Conservation (phyloP, 2,113 vertebrate species). For the Xyliphius kryptos region DNA sequence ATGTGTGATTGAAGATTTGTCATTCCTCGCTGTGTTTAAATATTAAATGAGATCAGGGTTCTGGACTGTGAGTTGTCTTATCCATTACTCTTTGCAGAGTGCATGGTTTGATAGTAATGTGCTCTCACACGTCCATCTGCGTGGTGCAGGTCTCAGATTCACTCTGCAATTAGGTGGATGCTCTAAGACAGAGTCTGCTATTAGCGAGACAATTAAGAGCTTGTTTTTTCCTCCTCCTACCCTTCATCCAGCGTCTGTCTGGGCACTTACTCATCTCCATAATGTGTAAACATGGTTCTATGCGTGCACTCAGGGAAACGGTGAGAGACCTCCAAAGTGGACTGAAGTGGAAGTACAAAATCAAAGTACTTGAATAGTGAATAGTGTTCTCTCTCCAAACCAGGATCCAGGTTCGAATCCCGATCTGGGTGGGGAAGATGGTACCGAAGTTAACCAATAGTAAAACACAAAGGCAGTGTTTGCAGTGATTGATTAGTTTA, state of each 20-base stretch:
- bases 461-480: too few species aligned
- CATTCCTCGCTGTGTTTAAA: background rate
- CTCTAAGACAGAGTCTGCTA: conserved; percentile 55
- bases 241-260: background rate
- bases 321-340: background rate
- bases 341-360: background rate
- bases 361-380: too few species aligned
- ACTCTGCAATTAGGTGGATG: conserved; percentile 46
- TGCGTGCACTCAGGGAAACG: background rate
- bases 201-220: conserved; percentile 64
- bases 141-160: conserved; percentile 21
- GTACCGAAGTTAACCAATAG: too few species aligned
- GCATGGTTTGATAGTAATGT: conserved; percentile 16
- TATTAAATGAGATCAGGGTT: background rate
- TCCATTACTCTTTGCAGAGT: background rate
- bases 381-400: too few species aligned
- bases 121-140: conserved; percentile 29
- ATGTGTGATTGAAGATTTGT: background rate
- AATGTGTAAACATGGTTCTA: background rate
- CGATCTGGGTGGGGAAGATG: too few species aligned
- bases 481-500: too few species aligned
- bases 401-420: too few species aligned
- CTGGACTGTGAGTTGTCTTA: background rate
- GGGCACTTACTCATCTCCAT: background rate
- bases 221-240: conserved; percentile 32